Percentiles rank a stretch among this genome's conserved stretches.
phyloP scores from a whole-genome alignment of 2,113 vertebrate species.

The Lepus americanus region DNA sequence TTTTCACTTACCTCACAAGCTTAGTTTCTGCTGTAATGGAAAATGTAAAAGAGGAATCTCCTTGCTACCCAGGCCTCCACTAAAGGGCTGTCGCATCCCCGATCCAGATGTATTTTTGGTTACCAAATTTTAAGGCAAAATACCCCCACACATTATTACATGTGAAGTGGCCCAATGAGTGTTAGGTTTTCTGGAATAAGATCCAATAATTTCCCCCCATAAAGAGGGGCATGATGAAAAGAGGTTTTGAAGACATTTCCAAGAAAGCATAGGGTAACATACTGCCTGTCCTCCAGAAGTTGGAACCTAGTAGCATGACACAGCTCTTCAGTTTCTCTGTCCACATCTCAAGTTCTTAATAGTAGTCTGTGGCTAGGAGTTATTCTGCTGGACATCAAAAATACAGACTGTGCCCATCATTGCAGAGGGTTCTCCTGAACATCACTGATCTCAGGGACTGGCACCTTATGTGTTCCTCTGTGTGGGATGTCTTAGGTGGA shows the following conservation, averaged over 20 bases:
- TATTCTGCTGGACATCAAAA: not conserved
- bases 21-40: not conserved
- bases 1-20: not conserved
- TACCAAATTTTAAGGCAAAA: not conserved
- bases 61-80: not conserved
- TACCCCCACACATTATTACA: not conserved
- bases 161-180: not conserved
- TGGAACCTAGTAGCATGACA: not conserved
- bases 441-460: not conserved
- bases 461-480: not conserved
- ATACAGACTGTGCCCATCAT: not conserved
- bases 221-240: not conserved
- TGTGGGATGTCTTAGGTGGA: not conserved
- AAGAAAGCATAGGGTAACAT: not conserved
- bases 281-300: not conserved
- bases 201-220: not conserved
- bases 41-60: not conserved
- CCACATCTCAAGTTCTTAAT: not conserved
- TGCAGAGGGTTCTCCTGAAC: not conserved
- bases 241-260: not conserved
- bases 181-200: not conserved
- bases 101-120: not conserved
- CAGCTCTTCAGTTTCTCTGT: not conserved
- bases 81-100: not conserved
- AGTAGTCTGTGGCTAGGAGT: not conserved